Evolutionary conservation across 2,113 vertebrate genomes (phyloP).

Genomic region (Andinoacara biseriatus): DNA sequence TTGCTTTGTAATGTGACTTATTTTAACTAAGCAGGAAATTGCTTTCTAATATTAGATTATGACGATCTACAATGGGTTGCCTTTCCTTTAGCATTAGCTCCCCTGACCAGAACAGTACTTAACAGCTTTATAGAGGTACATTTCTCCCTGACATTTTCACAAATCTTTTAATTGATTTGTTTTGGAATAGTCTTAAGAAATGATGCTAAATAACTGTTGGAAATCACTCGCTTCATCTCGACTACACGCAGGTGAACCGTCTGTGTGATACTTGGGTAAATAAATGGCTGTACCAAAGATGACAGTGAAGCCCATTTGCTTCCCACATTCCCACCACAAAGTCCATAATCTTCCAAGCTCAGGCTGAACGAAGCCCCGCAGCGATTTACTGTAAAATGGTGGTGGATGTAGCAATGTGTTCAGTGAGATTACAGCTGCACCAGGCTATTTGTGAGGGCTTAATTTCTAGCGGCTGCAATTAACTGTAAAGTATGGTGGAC

Average conservation of each 20-base stretch:
- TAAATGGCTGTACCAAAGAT: not conserved
- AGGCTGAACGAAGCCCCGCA: conserved; percentile 18
- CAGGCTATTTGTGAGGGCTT: conserved; percentile 16
- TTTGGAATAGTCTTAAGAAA: not conserved
- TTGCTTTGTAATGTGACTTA: conserved; percentile 7
- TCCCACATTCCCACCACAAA: conserved; percentile 4
- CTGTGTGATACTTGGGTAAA: not conserved
- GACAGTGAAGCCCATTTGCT: not conserved
- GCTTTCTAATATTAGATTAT: not conserved
- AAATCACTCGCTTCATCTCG: not conserved
- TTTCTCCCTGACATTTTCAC: not conserved
- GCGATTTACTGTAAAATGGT: conserved; percentile 48
- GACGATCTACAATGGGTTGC: not conserved
- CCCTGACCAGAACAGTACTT: not conserved
- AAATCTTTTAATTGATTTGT: not conserved
- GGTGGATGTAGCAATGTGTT: conserved; percentile 27
- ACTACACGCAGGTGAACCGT: conserved; percentile 20
- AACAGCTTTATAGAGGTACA: not conserved
- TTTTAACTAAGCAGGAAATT: not conserved
- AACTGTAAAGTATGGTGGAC: not conserved
- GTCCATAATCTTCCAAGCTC: not conserved
- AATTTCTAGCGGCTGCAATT: not conserved
- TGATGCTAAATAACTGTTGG: not conserved
- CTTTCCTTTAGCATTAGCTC: not conserved
- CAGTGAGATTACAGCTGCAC: conserved; percentile 11